A percentile compares a stretch with the other conserved stretches of the same genome.
These are phyloP conservation scores for Agapornis roseicollis DNA, from an alignment of 2,113 vertebrate genomes.

Conservation along the genomic window DNA sequence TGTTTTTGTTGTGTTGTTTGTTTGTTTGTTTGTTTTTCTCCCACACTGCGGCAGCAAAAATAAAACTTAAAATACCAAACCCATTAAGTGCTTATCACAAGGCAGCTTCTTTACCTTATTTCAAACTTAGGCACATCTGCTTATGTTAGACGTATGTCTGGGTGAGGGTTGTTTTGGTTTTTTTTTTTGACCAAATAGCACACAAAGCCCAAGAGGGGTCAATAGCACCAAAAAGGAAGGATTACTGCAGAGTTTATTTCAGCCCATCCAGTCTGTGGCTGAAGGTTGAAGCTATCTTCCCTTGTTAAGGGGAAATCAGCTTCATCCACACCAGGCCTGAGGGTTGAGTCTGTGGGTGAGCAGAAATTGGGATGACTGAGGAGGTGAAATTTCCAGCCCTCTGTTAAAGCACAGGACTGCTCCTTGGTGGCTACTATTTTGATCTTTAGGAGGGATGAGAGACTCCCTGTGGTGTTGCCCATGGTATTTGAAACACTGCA, in stretches of 20 bases:
- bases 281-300: not conserved
- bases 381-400: not conserved
- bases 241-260: not conserved
- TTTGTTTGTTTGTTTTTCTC: no score
- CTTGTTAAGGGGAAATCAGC: not conserved
- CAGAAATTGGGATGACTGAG: not conserved
- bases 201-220: not conserved
- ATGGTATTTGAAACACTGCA: not conserved
- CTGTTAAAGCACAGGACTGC: not conserved
- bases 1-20: fast-evolving
- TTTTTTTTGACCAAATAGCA: not conserved
- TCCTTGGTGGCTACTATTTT: not conserved
- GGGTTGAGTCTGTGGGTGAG: no score
- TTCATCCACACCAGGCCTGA: not conserved
- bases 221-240: not conserved
- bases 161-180: not conserved
- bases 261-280: not conserved
- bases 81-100: not conserved
- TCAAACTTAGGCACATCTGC: not conserved
- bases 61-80: not conserved
- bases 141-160: not conserved
- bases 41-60: not conserved
- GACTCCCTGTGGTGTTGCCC: not conserved
- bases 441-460: not conserved
- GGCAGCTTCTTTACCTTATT: not conserved